Base-by-base conservation (phyloP, 1,140 invertebrate genomes). In the Amphibalanus amphitrite region DNA sequence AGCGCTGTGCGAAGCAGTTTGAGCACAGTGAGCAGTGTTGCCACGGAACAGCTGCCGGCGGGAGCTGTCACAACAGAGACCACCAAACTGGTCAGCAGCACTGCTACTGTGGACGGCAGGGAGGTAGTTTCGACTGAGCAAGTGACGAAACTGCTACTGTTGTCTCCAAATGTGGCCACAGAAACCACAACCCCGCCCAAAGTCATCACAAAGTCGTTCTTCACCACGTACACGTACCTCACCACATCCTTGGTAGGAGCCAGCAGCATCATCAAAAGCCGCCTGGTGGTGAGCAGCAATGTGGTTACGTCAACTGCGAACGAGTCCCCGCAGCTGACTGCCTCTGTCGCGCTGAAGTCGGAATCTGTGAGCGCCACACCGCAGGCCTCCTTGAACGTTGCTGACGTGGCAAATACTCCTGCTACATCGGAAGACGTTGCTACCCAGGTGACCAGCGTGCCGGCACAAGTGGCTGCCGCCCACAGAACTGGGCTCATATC, bases 171-270 rank as follows among this genome's bases (percentile, higher is more conserved):
- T 1, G 1, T 23, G 47, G 4, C 33, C 33, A 20, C 47, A 20
- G 47, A 59, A 20, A 20, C 47, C 47, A 23, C 47, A 3, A 59
- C 47, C 13, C 6, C 17, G 6, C 10, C 47, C 47, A 23, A 20
- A 20, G 17, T 59, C 20, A 70, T 74, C 20, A 73, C 69, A 38
- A 91, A 91, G 81, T 93, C 91, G 0, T 90, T 87, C 78, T 94
- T 89, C 75, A 94, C 91, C 0, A 94, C 92, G 0, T 95, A 90
- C 76, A 95, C 92, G 0, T 95, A 95, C 79, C 94, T 91, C 78
- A 95, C 92, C 0, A 94, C 92, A 0, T 91, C 90, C 26, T 94
- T 92, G 77, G 83, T 90, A 23, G 89, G 86, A 1, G 90, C 93
- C 77, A 85, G 85, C 67, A 92, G 92, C 0, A 84, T 92, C 75